phyloP scores from a whole-genome alignment of 2,888 invertebrate species.

The Coelopa pilipes region DNA sequence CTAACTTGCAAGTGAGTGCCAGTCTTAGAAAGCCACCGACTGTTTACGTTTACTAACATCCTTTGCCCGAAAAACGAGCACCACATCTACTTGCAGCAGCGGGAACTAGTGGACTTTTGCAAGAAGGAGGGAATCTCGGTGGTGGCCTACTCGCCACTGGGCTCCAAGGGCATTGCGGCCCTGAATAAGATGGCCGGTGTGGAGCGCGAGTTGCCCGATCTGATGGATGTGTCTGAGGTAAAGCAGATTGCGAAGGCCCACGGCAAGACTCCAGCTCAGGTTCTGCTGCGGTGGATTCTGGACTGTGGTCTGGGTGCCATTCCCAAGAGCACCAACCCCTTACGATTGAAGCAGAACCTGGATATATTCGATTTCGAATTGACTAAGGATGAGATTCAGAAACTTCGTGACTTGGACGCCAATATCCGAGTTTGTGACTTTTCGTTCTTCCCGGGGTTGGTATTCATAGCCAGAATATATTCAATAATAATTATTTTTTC shows the following conservation, averaged over 20 bases:
- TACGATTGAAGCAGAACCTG: constrained; percentile 80
- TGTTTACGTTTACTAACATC: too few relatives aligned
- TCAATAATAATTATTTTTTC: constrained; percentile 42
- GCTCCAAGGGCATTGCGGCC: constrained; percentile 76
- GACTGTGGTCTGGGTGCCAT: constrained; percentile 79
- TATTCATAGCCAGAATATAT: not conserved
- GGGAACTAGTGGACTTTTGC: constrained; percentile 73
- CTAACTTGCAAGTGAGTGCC: constrained; percentile 68
- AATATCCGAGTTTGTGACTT: constrained; percentile 80
- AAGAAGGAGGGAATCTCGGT: constrained; percentile 74
- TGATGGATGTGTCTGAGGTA: constrained; percentile 73
- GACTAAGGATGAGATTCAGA: constrained; percentile 71
- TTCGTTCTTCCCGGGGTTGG: constrained; percentile 74
- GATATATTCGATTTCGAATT: constrained; percentile 80
- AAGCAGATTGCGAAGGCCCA: constrained; percentile 71
- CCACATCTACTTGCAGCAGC: constrained; percentile 82
- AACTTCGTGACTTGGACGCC: constrained; percentile 73
- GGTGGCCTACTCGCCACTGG: constrained; percentile 84
- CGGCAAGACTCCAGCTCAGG: constrained; percentile 79
- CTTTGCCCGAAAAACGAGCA: constrained; percentile 71
- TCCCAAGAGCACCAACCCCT: too few relatives aligned
- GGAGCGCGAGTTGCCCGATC: constrained; percentile 72
- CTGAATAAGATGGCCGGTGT: constrained; percentile 61
- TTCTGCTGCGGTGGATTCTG: constrained; percentile 76
- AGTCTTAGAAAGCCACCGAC: not conserved